These are phyloP conservation scores for Scomber scombrus DNA, from an alignment of 2,113 vertebrate genomes.

Conservation along the genomic window DNA sequence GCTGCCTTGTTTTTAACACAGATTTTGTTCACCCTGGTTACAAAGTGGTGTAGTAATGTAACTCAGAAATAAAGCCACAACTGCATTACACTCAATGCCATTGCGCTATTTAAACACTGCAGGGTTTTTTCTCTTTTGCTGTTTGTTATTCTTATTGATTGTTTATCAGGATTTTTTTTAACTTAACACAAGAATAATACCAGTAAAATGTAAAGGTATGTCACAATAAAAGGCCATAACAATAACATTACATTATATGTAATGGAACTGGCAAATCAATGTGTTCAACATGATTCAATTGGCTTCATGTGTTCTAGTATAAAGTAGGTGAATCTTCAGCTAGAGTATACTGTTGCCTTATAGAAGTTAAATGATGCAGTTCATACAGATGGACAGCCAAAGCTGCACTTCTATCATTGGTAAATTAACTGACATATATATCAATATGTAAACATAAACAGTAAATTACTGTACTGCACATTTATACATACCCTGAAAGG, in stretches of 20 bases:
- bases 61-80: slow-evolving; percentile 25
- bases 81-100: not conserved
- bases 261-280: not conserved
- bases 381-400: too few species aligned
- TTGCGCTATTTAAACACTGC: not conserved
- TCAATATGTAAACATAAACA: too few species aligned
- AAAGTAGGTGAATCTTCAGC: not conserved
- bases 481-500: not conserved
- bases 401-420: not conserved
- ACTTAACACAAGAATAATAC: not conserved
- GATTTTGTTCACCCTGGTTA: slow-evolving; percentile 38
- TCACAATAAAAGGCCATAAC: not conserved
- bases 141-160: not conserved
- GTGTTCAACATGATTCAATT: not conserved
- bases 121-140: not conserved
- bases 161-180: not conserved
- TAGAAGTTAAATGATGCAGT: too few species aligned
- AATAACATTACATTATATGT: not conserved
- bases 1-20: slow-evolving; percentile 38
- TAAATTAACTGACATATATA: too few species aligned
- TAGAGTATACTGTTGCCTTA: too few species aligned
- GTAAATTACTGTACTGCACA: too few species aligned
- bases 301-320: not conserved
- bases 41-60: slow-evolving; percentile 1
- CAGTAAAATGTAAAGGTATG: not conserved